Evolutionary conservation across 2,888 invertebrate species (phyloP).

Genomic region (Invenusta paracnida): DNA sequence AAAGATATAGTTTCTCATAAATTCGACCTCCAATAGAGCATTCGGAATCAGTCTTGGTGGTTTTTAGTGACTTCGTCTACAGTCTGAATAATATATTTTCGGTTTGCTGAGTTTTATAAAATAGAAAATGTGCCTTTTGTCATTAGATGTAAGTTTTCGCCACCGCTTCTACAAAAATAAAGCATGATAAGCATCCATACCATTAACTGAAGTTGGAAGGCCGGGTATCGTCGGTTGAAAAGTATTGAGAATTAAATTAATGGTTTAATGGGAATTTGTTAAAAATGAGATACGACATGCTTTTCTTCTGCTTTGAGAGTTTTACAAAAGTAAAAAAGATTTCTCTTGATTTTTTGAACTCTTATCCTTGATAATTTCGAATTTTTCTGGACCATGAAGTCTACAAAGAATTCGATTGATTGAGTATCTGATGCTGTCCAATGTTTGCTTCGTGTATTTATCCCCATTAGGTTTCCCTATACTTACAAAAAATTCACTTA

Average conservation of each 20-base stretch:
- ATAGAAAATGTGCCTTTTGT: background rate
- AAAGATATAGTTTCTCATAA: background rate
- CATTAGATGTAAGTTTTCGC: background rate
- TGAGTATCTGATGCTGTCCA: background rate
- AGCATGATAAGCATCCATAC: background rate
- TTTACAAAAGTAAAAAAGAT: background rate
- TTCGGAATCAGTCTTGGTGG: background rate
- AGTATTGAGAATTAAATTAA: too few relatives aligned
- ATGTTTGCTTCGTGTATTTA: background rate
- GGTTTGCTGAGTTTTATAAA: background rate
- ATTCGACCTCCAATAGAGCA: background rate
- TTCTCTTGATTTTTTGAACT: background rate
- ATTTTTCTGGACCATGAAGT: background rate
- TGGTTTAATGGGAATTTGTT: background rate
- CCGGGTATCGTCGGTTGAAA: background rate
- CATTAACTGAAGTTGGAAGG: background rate
- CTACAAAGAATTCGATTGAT: background rate
- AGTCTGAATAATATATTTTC: background rate
- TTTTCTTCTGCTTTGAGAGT: background rate
- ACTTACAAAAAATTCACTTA: background rate
- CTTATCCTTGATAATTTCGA: background rate
- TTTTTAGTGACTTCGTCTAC: background rate
- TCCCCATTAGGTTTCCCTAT: background rate
- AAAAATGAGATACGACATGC: background rate
- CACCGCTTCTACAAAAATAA: background rate